A percentile compares a stretch with the other conserved stretches of the same genome.
These are phyloP conservation scores for Eremophila alpestris DNA, from an alignment of 2,797 vertebrate genomes.

Conservation along the genomic window DNA sequence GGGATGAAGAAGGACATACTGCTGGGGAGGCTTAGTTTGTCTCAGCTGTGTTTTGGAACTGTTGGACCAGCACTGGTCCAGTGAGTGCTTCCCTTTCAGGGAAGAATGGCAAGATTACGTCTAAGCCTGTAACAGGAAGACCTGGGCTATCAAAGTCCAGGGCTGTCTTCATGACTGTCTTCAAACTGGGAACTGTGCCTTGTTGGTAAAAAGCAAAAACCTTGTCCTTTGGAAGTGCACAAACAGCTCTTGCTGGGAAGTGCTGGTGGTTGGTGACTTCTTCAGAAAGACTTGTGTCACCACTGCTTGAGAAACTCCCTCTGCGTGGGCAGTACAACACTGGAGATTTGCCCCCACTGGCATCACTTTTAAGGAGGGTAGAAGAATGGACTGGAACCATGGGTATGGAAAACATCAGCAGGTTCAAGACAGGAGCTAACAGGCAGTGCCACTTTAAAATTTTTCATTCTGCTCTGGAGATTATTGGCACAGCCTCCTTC, in stretches of 20 bases:
- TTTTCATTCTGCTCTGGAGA: slow-evolving; percentile 16
- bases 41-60: not conserved
- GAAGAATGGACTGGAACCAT: not conserved
- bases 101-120: not conserved
- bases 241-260: not conserved
- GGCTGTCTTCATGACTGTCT: not conserved
- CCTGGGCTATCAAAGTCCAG: not conserved
- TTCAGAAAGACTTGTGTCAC: not conserved
- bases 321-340: not conserved
- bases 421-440: not conserved
- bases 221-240: not conserved
- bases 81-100: not conserved
- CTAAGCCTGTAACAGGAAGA: not conserved
- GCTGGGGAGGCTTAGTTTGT: not conserved
- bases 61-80: not conserved
- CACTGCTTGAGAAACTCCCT: not conserved
- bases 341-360: not conserved
- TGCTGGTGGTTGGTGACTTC: not conserved
- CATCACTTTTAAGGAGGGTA: not conserved
- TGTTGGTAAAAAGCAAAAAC: not conserved
- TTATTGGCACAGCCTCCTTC: slow-evolving; percentile 44
- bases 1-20: not conserved
- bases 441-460: slow-evolving; percentile 49
- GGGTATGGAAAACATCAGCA: not conserved
- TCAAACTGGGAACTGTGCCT: not conserved